Base-by-base conservation (phyloP, 2,113 vertebrate species). In the Larimichthys polyactis region DNA sequence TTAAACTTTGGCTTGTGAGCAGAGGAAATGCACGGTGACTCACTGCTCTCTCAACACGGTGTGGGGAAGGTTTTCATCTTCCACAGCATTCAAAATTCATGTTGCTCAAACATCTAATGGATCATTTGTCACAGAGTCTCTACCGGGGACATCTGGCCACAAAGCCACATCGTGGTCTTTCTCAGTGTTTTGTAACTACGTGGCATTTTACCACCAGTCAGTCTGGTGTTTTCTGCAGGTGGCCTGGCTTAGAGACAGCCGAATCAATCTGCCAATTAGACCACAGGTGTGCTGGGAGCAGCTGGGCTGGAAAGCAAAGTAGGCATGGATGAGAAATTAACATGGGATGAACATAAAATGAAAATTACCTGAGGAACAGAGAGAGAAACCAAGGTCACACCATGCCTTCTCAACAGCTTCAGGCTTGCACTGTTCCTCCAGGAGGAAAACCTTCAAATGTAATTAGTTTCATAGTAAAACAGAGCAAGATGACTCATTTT, bases 221-320 rank as follows among this genome's bases (percentile, higher is more conserved):
- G 75, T 77, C 27, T 52, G 73, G 62, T 69, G 73, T 72, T 87
- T 87, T 11, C 82, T 69, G 74, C 86, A 83, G 83, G 87, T 74
- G 85, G 83, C 10, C 3, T 6, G 40, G 54, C 40, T 51, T 55
- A 59, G 40, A 85, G 81, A 82, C 89, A 67, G 58, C 74, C 75
- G n/a, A 82, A 86, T 89, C 83, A 81, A 86, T 85, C 79, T 78
- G 64, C 60, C 68, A 74, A 74, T 85, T 90, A 87, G 72, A 82
- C 71, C 57, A 15, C 83, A 83, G 79, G 85, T 83, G 80, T 65
- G 63, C 73, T 6, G 80, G 36, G 16, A 83, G 64, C 63, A 74
- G 69, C 85, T 65, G 49, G 67, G 77, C 69, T 60, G 70, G 54
- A 20, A 52, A 64, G 59, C 46, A 60, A 60, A 85, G 81, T 20